Evolutionary conservation across 2,113 vertebrate species (phyloP), one percentile per base, ranked within the genome.

Genomic region (Hemiprocne comata): DNA sequence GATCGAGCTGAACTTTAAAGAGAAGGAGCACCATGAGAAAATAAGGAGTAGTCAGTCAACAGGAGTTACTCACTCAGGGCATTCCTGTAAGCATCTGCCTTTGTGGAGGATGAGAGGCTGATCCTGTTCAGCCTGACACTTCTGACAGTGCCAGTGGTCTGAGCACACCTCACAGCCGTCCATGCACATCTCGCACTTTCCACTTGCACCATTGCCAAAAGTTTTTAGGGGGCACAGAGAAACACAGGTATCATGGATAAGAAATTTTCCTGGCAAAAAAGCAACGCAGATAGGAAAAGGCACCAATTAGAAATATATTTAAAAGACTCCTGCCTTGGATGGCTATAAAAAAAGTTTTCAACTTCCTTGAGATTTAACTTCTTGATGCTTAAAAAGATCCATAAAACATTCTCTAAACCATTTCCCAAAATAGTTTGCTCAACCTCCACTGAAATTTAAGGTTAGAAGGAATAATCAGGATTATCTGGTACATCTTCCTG

Each of bases 181-280:
- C 1, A 90, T 34, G 36, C 99, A 99, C 57, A 89, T 96, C 61
- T 99, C 98, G 5, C 99, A 99, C 53, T 78, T 98, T 19, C 97
- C 95, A 4, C 95, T 98, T 36, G 48, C 89, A 76, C 4, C 6
- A 14, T 98, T 98, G 34, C 96, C 96, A 97, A 99, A 99, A 1
- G 87, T 98, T 67, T 98, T 98, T 44, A 57, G n/a, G 7, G 98
- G 99, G 89, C 99, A 99, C 31, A 14, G 72, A 18, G 85, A 29
- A 58, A 95, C 70, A 46, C 99, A 99, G 33, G 48, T 84, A 57
- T 97, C 93, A 8, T 17, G 80, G n/a, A 94, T 94, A 91, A 99
- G 97, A 94, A 98, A 99, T 3, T 13, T 50, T 46, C 92, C 98
- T 99, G 67, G 60, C 89, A 87, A 92, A 38, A 92, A 17, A 87